These are phyloP conservation scores for Catonia carolina DNA, from an alignment of 2,888 invertebrate species.

Conservation along the genomic window DNA sequence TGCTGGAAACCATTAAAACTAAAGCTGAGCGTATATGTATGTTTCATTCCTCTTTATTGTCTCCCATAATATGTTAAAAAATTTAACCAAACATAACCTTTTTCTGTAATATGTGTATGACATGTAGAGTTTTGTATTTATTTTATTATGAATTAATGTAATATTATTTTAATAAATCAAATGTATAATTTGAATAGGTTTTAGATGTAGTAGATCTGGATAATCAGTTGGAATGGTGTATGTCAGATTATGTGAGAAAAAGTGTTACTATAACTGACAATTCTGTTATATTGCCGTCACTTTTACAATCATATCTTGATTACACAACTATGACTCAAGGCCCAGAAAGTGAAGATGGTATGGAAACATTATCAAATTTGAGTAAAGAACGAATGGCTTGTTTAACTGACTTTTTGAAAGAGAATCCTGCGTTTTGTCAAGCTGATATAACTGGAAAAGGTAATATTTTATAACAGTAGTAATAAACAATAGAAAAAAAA, in stretches of 20 bases:
- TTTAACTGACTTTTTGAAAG: conserved; percentile 28
- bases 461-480: too few relatives aligned
- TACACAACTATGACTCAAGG: conserved; percentile 30
- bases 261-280: conserved; percentile 22
- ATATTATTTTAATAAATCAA: too few relatives aligned
- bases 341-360: conserved; percentile 28
- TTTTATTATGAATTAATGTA: too few relatives aligned
- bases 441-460: conserved; percentile 19
- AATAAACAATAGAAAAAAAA: too few relatives aligned
- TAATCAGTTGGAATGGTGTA: conserved; percentile 30
- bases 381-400: conserved; percentile 23
- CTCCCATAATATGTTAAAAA: too few relatives aligned
- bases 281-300: conserved; percentile 33
- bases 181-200: conserved; percentile 34
- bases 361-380: conserved; percentile 20
- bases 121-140: too few relatives aligned
- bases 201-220: conserved; percentile 38
- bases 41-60: too few relatives aligned
- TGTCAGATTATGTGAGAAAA: conserved; percentile 27
- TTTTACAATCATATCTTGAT: conserved; percentile 37
- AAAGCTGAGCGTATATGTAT: too few relatives aligned
- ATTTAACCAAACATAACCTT: too few relatives aligned
- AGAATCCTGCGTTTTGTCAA: conserved; percentile 15
- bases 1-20: too few relatives aligned
- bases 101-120: too few relatives aligned